Evolutionary conservation across 2,113 vertebrate genomes (phyloP), one percentile per base, ranked within the genome.

Genomic region (Syrrhaptes paradoxus): DNA sequence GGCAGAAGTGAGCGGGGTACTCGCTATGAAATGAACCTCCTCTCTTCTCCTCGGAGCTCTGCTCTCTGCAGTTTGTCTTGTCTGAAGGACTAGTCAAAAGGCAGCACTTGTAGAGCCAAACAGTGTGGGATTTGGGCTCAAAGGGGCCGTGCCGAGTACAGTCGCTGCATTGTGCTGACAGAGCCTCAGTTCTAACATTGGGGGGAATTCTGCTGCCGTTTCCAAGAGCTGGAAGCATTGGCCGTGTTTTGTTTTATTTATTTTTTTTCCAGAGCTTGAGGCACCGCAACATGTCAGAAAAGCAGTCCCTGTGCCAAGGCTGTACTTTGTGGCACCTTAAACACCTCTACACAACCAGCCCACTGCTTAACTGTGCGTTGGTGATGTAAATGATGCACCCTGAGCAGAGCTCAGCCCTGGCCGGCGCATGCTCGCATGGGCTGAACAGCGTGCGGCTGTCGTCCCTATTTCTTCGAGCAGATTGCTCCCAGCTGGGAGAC

Each of bases 381-480:
- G 38, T 12, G 65, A 32, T 31, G 32, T 26, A 11, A 48, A 26
- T 1, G 3, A 5, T 5, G n/a, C 51, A 2, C 19, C 24, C 24
- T 3, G 36, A 45, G 61, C 32, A n/a, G 46, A 68, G 52, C 71
- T 41, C 11, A 19, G 46, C 49, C 43, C 36, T 2, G 7, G 11
- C 13, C 1, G 1, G 61, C 1, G 2, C 32, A 1, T 2, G 17
- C 59, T 28, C 2, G 1, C 52, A 5, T 0, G 10, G 61, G 31
- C 31, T 12, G 26, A 34, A 3, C 48, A 7, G 48, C 1, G 4
- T 3, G 29, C 0, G 4, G 58, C 68, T 48, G 36, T 15, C 13
- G 3, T 5, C 78, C 70, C 2, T 0, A 1, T 38, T 48, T 34
- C 41, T 26, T 6, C 3, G 0, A 4, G 73, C 51, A 62, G 68